Base-by-base conservation (phyloP, 2,797 vertebrate species). In the Anguilla marmorata region DNA sequence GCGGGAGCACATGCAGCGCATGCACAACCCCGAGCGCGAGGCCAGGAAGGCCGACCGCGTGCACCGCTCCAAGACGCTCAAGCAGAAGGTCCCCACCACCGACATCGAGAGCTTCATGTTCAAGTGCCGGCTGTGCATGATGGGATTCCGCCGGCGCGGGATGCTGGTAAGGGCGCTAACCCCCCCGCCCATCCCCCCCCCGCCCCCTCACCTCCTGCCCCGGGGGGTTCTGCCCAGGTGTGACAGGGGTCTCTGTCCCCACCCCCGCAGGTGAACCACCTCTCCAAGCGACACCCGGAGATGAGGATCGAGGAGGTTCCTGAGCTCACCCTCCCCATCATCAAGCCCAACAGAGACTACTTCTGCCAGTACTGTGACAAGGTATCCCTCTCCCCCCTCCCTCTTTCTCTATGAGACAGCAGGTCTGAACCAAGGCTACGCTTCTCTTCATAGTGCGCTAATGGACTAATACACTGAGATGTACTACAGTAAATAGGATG, bases 361-460 rank as follows among this genome's bases (percentile, higher is more conserved):
- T 99, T 97, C 93, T 99, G 99, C 93, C 99, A 99, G 92, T 99
- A 99, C 87, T 99, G 99, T 92, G 98, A 99, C 94, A 99, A 99
- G 98, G 99, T 99, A 83, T 12, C 45, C 45, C 14, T n/a, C 0
- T 72, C 69, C n/a, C 14, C 2, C 19, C 58, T 60, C 16, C 3
- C 58, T 60, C 58, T 60, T n/a, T n/a, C 60, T 74, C 27, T 37
- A 33, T 33, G n/a, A 69, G 9, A 27, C 63, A 69, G 11, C 27
- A 72, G 69, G 69, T 2, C 69, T 72, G 69, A 33, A 72, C n/a
- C 69, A 12, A 72, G 3, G 27, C 69, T 30, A 27, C 9, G 27
- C 11, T 72, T 1, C 3, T 72, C 60, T 63, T 66, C 8, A 66
- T 66, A 9, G 60, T 66, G 8, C 11, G 27, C 9, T 2, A 11